Evolutionary conservation across 2,113 vertebrate species (phyloP).

Genomic region (Carassius auratus): DNA sequence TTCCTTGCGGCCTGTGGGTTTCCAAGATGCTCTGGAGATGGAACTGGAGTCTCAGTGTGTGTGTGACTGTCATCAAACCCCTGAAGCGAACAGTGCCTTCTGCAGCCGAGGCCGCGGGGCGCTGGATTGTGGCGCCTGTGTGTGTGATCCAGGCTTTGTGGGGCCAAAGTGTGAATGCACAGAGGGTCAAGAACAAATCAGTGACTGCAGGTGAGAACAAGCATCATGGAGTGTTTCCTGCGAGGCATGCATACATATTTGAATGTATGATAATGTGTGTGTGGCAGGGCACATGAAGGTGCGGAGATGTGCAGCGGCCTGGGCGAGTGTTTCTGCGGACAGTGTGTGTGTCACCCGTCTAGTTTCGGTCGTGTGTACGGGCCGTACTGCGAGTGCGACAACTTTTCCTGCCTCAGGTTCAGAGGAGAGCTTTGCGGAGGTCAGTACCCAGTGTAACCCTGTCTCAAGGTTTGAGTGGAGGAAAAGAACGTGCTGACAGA

Average conservation of each 20-base stretch:
- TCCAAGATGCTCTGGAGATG: conserved; percentile 87
- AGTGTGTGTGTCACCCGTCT: conserved; percentile 86
- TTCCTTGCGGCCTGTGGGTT: conserved; percentile 87
- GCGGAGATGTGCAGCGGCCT: conserved; percentile 83
- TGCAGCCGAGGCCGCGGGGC: conserved; percentile 81
- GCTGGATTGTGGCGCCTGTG: conserved; percentile 87
- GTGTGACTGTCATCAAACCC: conserved; percentile 78
- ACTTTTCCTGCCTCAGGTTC: conserved; percentile 91
- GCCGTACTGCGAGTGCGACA: conserved; percentile 86
- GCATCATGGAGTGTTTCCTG: not conserved
- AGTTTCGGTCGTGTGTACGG: conserved; percentile 89
- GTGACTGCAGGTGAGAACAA: conserved; percentile 74
- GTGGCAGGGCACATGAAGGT: conserved; percentile 60
- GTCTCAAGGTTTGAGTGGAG: not conserved
- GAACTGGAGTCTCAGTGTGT: conserved; percentile 84
- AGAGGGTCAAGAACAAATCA: conserved; percentile 74
- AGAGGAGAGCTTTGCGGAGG: conserved; percentile 92
- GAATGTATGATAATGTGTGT: not conserved
- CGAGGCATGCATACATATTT: not conserved
- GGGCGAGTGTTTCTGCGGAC: conserved; percentile 91
- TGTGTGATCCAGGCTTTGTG: conserved; percentile 83
- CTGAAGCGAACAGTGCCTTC: conserved; percentile 73
- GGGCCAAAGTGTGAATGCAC: conserved; percentile 87
- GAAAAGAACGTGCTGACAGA: conserved; percentile 25
- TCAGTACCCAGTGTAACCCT: conserved; percentile 63